Evolutionary conservation across 1,140 invertebrate genomes (phyloP).

Genomic region (Pseudomyrmex dendroicus): DNA sequence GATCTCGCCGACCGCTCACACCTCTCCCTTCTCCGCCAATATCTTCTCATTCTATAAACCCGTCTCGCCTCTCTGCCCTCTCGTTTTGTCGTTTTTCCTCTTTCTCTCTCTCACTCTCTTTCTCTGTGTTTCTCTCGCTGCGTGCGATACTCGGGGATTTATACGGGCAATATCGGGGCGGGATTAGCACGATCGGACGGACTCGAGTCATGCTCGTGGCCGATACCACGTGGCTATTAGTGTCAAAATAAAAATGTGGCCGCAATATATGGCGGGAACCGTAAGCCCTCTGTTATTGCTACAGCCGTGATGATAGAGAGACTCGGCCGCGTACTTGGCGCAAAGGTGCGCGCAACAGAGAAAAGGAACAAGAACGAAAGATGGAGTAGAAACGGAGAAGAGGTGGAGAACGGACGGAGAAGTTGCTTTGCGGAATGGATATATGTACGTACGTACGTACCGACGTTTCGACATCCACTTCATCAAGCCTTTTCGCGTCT

Average conservation of each 20-base stretch:
- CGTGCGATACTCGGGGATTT: conserved; percentile 79
- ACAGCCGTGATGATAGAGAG: conserved; percentile 76
- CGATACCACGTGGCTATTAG: conserved; percentile 84
- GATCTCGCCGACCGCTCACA: conserved; percentile 51
- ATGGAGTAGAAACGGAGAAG: conserved; percentile 12
- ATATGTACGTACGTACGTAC: background rate
- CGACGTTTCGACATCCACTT: conserved; percentile 35
- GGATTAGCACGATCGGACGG: conserved; percentile 84
- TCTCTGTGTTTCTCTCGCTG: background rate
- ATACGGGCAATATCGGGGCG: conserved; percentile 84
- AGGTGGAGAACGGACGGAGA: background rate
- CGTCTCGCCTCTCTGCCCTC: conserved; percentile 8
- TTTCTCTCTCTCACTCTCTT: background rate
- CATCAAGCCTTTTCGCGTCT: conserved; percentile 45
- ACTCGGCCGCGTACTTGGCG: conserved; percentile 62
- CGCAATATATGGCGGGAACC: conserved; percentile 82
- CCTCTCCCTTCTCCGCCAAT: background rate
- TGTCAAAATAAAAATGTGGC: conserved; percentile 86
- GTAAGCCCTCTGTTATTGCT: conserved; percentile 82
- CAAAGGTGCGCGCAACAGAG: conserved; percentile 24
- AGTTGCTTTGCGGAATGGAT: conserved; percentile 1
- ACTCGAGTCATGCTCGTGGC: conserved; percentile 82
- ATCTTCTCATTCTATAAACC: conserved; percentile 10
- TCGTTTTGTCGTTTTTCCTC: background rate
- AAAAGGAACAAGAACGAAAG: conserved; percentile 22